A percentile compares a stretch with the other conserved stretches of the same genome.
phyloP scores from a whole-genome alignment of 2,113 vertebrate species.

The Microtus montanus region DNA sequence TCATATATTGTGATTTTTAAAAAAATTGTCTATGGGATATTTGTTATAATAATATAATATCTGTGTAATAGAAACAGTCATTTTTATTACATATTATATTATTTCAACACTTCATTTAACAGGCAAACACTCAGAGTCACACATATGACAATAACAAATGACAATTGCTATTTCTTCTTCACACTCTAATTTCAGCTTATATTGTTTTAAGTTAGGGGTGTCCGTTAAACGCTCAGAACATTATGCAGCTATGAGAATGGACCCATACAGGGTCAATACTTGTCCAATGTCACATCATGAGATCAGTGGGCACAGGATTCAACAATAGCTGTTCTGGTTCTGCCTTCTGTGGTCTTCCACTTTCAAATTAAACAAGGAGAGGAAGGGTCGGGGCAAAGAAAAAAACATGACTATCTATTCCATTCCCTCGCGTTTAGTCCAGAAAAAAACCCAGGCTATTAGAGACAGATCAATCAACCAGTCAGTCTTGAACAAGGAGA shows the following conservation, averaged over 20 bases:
- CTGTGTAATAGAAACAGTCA: background rate
- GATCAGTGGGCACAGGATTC: background rate
- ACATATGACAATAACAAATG: background rate
- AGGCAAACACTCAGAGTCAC: background rate
- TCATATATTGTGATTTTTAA: background rate
- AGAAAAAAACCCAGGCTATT: background rate
- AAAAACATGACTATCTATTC: background rate
- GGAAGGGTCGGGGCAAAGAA: background rate
- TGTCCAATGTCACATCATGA: background rate
- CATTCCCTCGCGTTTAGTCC: background rate
- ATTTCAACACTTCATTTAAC: background rate
- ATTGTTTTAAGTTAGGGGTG: background rate
- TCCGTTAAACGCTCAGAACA: background rate
- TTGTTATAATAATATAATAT: background rate
- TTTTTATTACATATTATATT: background rate
- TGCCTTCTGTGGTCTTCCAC: background rate
- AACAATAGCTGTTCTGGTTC: background rate
- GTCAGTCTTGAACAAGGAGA: background rate
- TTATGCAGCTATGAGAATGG: background rate
- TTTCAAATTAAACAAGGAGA: background rate
- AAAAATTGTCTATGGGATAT: background rate
- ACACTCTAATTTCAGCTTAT: background rate
- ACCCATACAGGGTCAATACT: background rate
- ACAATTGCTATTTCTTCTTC: background rate
- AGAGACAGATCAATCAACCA: background rate